Evolutionary conservation across 2,797 vertebrate genomes (phyloP).

Genomic region (Pygocentrus nattereri): DNA sequence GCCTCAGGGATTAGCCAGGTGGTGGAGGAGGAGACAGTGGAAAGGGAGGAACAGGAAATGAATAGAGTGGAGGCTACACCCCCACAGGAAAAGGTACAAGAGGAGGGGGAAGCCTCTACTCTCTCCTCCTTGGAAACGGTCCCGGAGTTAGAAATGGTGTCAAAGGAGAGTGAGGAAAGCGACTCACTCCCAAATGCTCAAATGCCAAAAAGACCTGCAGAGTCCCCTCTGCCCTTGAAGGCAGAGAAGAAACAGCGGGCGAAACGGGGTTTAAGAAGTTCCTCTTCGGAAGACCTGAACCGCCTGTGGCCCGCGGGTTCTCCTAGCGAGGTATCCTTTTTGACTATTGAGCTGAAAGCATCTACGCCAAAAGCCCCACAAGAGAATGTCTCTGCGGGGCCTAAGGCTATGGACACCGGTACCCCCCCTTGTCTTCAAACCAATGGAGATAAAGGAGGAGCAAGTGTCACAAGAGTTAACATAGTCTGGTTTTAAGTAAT

Average conservation of each 20-base stretch:
- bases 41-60: neutral
- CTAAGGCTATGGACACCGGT: fast-evolving
- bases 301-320: neutral
- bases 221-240: neutral
- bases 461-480: neutral
- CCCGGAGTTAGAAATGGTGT: too few relatives aligned
- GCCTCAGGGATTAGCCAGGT: neutral
- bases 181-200: slow-evolving; percentile 3
- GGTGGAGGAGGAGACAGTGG: neutral
- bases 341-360: neutral
- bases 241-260: neutral
- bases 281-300: fast-evolving
- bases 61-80: too few relatives aligned
- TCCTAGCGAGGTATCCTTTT: slow-evolving; percentile 35
- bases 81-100: too few relatives aligned
- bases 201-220: slow-evolving; percentile 14
- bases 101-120: neutral
- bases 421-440: neutral
- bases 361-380: neutral
- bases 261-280: neutral
- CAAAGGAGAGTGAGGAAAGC: neutral
- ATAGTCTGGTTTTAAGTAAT: slow-evolving; percentile 17
- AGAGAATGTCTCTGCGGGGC: neutral
- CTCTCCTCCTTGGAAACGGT: neutral
- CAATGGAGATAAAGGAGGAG: neutral